Base-by-base conservation (phyloP, 2,888 invertebrate species). In the Synergus japonicus region DNA sequence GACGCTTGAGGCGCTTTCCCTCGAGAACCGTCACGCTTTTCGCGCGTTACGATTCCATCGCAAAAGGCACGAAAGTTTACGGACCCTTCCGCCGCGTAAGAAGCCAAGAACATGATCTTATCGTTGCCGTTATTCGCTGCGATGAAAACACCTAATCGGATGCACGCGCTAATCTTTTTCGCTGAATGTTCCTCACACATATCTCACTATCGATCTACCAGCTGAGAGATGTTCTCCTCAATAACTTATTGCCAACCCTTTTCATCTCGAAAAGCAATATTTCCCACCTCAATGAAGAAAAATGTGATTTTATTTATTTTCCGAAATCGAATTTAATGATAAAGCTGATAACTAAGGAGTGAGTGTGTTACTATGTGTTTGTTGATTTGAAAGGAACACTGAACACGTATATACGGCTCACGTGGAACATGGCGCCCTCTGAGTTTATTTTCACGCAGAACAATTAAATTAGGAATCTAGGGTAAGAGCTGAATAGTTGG, bases 1-100 rank as follows among this genome's bases (percentile, higher is more conserved):
- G 86, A 84, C 85, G 83, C 86, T 83, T 82, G 86, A 87, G 87
- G 87, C 90, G 91, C 91, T 91, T 91, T 91, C 91, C 90, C 90
- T 88, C 85, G 83, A 87, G 88, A 87, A 88, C 89, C 90, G 91
- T 91, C 90, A 92, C 91, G 91, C 91, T 92, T 91, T 91, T 91
- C 89, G 90, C 90, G 87, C 90, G 85, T 88, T 88, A 88, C 89
- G 89, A 89, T 89, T 86, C 88, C 86, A 89, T 88, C 89, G 88
- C 87, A 85, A 82, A 82, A 79, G 78, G 86, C 87, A 88, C 88
- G 88, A 88, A 88, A 88, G 88, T 88, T 88, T 88, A 88, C 86
- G 86, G 85, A 85, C 85, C 85, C 84, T 84, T 83, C 85, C 83
- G 81, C 85, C 83, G 83, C 86, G 85, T 85, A 85, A 84, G 82